Evolutionary conservation across 2,797 vertebrate genomes (phyloP).

Genomic region (Chrosomus eos): DNA sequence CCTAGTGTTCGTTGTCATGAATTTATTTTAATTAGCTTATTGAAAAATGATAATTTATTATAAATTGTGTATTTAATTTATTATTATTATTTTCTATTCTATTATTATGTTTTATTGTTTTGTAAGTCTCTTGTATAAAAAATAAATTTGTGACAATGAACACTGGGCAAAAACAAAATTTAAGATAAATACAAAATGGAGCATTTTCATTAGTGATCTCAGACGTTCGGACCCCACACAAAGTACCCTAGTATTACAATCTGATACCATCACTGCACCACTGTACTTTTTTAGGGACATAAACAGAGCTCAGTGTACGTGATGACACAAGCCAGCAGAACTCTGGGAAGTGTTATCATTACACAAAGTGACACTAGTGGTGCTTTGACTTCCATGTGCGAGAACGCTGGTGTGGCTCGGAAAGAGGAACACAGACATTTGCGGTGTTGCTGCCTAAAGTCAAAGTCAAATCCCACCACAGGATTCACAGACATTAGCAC

Average conservation of each 20-base stretch:
- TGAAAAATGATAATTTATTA: neutral
- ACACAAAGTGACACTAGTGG: constrained; percentile 32
- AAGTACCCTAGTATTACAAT: neutral
- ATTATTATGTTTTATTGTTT: neutral
- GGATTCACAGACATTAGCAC: constrained; percentile 53
- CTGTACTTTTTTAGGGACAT: neutral
- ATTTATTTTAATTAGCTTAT: neutral
- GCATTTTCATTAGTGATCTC: neutral
- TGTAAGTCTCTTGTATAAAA: too few relatives aligned
- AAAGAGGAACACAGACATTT: constrained; percentile 36
- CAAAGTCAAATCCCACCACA: constrained; percentile 56
- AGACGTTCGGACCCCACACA: neutral
- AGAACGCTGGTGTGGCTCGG: constrained; percentile 28
- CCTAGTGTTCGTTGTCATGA: neutral
- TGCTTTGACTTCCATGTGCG: constrained; percentile 28
- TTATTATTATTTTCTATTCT: too few relatives aligned
- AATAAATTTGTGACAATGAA: neutral
- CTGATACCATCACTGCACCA: neutral
- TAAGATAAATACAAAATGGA: neutral
- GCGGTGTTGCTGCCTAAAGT: constrained; percentile 52
- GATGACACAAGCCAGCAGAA: constrained; percentile 46
- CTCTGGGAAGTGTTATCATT: constrained; percentile 44
- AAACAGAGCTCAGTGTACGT: constrained; percentile 37
- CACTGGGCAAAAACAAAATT: too few relatives aligned
- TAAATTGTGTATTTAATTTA: neutral